phyloP scores from a whole-genome alignment of 2,797 vertebrate genomes.

The Momotus momota region DNA sequence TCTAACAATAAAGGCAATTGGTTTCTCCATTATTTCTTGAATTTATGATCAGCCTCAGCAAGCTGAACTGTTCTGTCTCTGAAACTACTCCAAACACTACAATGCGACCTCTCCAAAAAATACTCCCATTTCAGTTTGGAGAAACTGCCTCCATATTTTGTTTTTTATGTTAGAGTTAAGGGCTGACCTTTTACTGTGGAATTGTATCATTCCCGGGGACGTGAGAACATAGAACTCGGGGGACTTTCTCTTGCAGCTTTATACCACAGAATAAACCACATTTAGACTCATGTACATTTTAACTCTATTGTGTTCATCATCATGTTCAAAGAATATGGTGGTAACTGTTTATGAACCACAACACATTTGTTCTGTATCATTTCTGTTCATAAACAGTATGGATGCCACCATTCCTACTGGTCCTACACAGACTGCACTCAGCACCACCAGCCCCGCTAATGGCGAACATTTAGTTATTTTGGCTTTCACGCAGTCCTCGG shows the following conservation, averaged over 20 bases:
- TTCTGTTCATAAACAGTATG: background rate
- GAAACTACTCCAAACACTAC: background rate
- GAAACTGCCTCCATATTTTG: background rate
- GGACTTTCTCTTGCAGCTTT: background rate
- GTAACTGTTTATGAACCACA: background rate
- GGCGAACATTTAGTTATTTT: background rate
- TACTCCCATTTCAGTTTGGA: background rate
- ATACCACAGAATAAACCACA: background rate
- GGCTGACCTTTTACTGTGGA: background rate
- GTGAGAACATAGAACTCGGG: background rate
- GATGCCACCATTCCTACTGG: background rate
- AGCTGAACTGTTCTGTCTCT: background rate
- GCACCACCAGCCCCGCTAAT: background rate
- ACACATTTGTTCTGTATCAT: background rate
- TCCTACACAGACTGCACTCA: background rate
- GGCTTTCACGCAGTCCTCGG: background rate
- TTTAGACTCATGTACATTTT: background rate
- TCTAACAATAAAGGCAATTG: background rate
- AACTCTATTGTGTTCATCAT: background rate
- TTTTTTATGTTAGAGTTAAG: background rate
- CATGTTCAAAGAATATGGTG: background rate
- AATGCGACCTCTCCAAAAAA: background rate
- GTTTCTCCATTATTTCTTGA: background rate
- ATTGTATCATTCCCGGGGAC: background rate
- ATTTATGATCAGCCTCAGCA: background rate